Conservation (phyloP, 2,888 invertebrate species). For the Eristalinus aeneus region DNA sequence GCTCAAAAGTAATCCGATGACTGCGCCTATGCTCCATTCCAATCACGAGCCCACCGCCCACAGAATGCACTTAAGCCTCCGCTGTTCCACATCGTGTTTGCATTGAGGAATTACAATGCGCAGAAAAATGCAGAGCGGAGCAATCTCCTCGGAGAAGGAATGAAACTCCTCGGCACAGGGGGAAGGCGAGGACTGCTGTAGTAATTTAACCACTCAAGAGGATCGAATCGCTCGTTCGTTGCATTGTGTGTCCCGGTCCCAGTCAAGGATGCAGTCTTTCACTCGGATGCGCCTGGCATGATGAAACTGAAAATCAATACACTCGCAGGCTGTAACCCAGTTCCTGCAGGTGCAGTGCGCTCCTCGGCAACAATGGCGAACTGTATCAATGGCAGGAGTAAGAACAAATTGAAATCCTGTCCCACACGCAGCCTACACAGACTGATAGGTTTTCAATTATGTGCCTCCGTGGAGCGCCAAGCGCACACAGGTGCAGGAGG, state of each 20-base stretch:
- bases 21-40: background rate
- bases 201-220: constrained; percentile 68
- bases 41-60: background rate
- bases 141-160: constrained; percentile 16
- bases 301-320: constrained; percentile 64
- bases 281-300: constrained; percentile 27
- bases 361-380: constrained; percentile 62
- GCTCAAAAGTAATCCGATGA: background rate
- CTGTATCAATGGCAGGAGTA: constrained; percentile 63
- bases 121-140: constrained; percentile 9
- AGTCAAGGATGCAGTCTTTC: constrained; percentile 21
- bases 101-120: background rate
- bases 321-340: constrained; percentile 58
- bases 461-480: constrained; percentile 29
- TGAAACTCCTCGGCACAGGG: background rate
- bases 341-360: constrained; percentile 41
- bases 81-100: background rate
- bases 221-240: constrained; percentile 35
- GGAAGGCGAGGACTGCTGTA: constrained; percentile 36
- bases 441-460: constrained; percentile 69
- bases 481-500: constrained; percentile 51
- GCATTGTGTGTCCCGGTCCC: constrained; percentile 41
- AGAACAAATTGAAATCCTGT: constrained; percentile 67
- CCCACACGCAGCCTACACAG: background rate
- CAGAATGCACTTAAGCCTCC: background rate